These are phyloP conservation scores for Muscina levida DNA, from an alignment of 2,888 invertebrate species.

Conservation along the genomic window DNA sequence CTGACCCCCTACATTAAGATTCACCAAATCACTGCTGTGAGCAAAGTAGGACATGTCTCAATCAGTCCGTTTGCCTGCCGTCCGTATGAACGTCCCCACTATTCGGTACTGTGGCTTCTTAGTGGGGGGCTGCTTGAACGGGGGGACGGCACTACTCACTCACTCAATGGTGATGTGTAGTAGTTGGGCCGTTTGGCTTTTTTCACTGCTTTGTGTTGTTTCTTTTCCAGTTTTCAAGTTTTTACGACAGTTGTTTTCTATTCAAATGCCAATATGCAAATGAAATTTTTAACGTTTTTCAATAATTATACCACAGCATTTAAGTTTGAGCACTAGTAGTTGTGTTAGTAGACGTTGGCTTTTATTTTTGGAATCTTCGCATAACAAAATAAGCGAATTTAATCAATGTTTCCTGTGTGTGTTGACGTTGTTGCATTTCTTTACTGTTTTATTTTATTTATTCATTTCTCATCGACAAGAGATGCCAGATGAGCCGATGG, in stretches of 20 bases:
- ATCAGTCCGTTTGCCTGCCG: conserved; percentile 20
- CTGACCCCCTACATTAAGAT: conserved; percentile 97
- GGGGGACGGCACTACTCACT: not conserved
- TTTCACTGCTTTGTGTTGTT: conserved; percentile 19
- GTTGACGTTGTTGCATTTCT: conserved; percentile 51
- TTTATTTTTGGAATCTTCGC: conserved; percentile 35
- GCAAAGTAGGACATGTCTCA: conserved; percentile 75
- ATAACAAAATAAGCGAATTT: conserved; percentile 37
- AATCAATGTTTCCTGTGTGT: conserved; percentile 42
- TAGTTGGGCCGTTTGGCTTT: not conserved
- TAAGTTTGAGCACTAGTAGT: conserved; percentile 26
- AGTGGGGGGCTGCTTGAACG: not conserved
- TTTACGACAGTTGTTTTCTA: conserved; percentile 10
- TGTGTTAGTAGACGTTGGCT: not conserved
- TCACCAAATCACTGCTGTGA: conserved; percentile 85
- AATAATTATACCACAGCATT: conserved; percentile 50
- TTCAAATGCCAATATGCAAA: conserved; percentile 45
- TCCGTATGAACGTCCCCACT: conserved; percentile 40
- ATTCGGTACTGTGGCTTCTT: conserved; percentile 42
- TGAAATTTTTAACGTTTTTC: conserved; percentile 24
- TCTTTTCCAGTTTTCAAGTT: not conserved
- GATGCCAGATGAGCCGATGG: not conserved
- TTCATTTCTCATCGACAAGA: too few relatives aligned
- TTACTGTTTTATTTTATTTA: not conserved
- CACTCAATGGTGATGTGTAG: not conserved